Percentiles rank a stretch among this genome's conserved stretches.
phyloP scores from a whole-genome alignment of 2,113 vertebrate species.

The Poecile atricapillus region DNA sequence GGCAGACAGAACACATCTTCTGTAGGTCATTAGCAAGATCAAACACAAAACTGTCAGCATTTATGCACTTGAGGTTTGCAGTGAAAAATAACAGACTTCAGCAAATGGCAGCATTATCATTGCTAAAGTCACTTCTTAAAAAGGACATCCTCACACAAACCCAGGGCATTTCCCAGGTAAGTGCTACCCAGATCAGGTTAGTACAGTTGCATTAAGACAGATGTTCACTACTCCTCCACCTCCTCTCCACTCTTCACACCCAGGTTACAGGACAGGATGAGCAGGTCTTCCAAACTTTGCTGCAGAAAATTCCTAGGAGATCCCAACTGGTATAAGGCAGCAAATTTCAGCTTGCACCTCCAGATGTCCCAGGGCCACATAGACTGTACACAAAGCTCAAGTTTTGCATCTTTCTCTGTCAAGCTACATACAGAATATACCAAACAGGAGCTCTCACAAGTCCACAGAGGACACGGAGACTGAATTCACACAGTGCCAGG shows the following conservation, averaged over 20 bases:
- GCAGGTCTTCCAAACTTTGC: background rate
- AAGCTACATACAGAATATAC: background rate
- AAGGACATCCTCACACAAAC: background rate
- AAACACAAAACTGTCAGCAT: background rate
- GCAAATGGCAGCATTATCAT: background rate
- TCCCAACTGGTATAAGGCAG: background rate
- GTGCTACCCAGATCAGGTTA: background rate
- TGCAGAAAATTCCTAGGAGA: background rate
- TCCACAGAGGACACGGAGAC: background rate
- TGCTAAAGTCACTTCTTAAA: background rate
- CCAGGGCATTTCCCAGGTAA: background rate
- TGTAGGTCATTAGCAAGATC: background rate
- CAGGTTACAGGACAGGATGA: fast-evolving
- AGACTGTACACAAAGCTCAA: background rate
- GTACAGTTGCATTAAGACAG: background rate
- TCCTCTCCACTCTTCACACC: background rate
- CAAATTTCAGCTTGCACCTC: background rate
- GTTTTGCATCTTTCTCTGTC: background rate
- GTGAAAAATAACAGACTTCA: background rate
- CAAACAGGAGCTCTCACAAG: background rate
- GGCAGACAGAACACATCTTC: background rate
- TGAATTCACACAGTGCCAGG: background rate
- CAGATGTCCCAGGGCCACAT: fast-evolving
- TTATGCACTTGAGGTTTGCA: background rate
- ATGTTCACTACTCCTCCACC: background rate